Evolutionary conservation across 2,888 invertebrate species (phyloP).

Genomic region (Syrphus vitripennis): DNA sequence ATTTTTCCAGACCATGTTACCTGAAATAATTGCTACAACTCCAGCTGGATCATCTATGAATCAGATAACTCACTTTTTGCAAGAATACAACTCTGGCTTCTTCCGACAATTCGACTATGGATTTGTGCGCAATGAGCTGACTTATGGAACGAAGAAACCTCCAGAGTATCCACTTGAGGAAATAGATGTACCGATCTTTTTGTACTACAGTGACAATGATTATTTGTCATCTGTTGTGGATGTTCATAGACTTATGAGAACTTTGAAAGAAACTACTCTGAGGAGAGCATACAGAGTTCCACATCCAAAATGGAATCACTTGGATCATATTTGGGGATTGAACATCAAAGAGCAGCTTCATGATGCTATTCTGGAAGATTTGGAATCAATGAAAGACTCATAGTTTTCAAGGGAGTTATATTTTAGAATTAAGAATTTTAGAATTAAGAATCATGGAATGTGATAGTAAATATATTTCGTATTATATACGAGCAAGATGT

Average conservation of each 20-base stretch:
- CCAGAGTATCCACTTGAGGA: slow-evolving; percentile 73
- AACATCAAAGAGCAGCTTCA: slow-evolving; percentile 76
- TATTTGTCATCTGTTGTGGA: slow-evolving; percentile 76
- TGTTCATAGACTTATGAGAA: slow-evolving; percentile 74
- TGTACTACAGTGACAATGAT: slow-evolving; percentile 77
- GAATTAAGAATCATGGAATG: neutral
- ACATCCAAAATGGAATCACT: slow-evolving; percentile 76
- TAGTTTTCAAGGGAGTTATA: neutral
- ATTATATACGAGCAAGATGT: neutral
- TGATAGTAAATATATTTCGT: neutral
- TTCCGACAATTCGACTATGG: slow-evolving; percentile 76
- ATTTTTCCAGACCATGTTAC: slow-evolving; percentile 73
- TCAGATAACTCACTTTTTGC: slow-evolving; percentile 75
- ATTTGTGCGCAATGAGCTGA: slow-evolving; percentile 71
- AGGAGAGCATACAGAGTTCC: slow-evolving; percentile 73
- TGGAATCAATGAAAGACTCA: slow-evolving; percentile 33
- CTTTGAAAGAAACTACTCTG: slow-evolving; percentile 71
- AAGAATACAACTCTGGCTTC: slow-evolving; percentile 75
- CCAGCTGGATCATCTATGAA: slow-evolving; percentile 76
- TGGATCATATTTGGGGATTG: slow-evolving; percentile 72
- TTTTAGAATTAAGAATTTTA: neutral
- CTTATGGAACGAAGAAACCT: slow-evolving; percentile 72
- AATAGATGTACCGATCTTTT: slow-evolving; percentile 74
- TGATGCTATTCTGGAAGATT: slow-evolving; percentile 74
- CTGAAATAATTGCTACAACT: slow-evolving; percentile 76